Percentiles rank a stretch among this genome's conserved stretches.
phyloP scores from a whole-genome alignment of 2,888 invertebrate species.

The Lamproptera curius region DNA sequence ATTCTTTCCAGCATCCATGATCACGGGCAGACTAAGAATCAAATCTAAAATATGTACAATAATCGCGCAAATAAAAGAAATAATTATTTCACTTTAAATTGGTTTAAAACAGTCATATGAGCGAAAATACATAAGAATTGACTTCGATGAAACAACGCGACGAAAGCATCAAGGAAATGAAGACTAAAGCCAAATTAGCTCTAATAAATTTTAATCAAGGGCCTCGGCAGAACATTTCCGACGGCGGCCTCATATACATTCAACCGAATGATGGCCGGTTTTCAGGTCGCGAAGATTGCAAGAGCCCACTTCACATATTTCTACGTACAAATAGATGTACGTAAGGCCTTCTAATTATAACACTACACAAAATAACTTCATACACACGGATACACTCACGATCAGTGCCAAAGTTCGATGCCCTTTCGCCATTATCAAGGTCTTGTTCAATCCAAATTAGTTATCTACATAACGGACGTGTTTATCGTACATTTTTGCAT shows the following conservation, averaged over 20 bases:
- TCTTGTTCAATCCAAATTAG: not conserved
- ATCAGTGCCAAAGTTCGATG: not conserved
- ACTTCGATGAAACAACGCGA: not conserved
- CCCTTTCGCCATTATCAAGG: not conserved
- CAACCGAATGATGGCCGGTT: constrained; percentile 1
- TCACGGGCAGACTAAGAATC: too few species aligned
- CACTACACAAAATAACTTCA: not conserved
- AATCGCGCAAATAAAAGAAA: too few species aligned
- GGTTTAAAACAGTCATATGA: too few species aligned
- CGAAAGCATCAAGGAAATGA: not conserved
- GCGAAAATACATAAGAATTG: too few species aligned
- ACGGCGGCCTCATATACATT: constrained; percentile 5
- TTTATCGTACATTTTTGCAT: too few species aligned
- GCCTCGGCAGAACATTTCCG: constrained; percentile 3
- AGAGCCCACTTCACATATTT: too few species aligned
- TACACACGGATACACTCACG: not conserved
- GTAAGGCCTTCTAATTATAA: not conserved
- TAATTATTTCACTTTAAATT: too few species aligned
- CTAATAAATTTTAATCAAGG: constrained; percentile 10
- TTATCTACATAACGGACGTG: too few species aligned
- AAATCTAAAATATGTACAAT: too few species aligned
- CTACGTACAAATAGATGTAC: too few species aligned
- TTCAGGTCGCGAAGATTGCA: constrained; percentile 7
- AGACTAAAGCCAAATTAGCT: constrained; percentile 3
- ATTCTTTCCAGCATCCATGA: too few species aligned